phyloP scores from a whole-genome alignment of 2,888 invertebrate species.

The Trimorus sp. region DNA sequence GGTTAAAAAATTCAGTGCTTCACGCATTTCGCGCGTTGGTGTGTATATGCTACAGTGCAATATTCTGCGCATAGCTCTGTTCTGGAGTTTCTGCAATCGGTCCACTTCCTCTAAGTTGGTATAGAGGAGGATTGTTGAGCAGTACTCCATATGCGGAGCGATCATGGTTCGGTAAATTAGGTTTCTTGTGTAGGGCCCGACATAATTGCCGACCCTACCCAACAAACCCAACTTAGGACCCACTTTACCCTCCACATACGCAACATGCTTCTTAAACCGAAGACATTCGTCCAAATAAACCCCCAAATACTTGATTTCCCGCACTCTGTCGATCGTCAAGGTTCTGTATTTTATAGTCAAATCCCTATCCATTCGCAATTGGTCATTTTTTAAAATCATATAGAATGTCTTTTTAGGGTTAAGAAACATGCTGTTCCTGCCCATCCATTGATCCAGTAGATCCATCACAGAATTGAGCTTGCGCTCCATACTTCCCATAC shows the following conservation, averaged over 20 bases:
- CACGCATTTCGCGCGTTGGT: not conserved
- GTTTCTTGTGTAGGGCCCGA: conserved; percentile 14
- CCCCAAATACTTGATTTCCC: conserved; percentile 7
- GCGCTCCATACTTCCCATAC: conserved; percentile 8
- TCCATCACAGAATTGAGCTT: conserved; percentile 17
- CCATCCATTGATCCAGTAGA: conserved; percentile 10
- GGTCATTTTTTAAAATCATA: conserved; percentile 13
- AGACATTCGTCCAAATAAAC: conserved; percentile 20
- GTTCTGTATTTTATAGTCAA: conserved; percentile 7
- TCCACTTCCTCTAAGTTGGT: not conserved
- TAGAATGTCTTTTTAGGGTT: conserved; percentile 5
- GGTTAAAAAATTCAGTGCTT: not conserved
- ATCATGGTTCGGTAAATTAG: conserved; percentile 26
- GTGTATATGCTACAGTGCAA: conserved; percentile 14
- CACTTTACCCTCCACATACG: conserved; percentile 20
- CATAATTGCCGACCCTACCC: conserved; percentile 18
- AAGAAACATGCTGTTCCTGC: conserved; percentile 17
- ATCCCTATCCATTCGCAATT: conserved; percentile 5
- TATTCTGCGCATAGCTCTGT: conserved; percentile 5
- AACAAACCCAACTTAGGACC: conserved; percentile 13
- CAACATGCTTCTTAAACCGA: conserved; percentile 19
- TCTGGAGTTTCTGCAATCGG: conserved; percentile 18
- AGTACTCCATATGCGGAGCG: conserved; percentile 19
- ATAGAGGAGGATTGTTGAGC: not conserved
- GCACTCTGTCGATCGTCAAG: not conserved